phyloP scores from a whole-genome alignment of 2,888 invertebrate species.

The Papilio demoleus region DNA sequence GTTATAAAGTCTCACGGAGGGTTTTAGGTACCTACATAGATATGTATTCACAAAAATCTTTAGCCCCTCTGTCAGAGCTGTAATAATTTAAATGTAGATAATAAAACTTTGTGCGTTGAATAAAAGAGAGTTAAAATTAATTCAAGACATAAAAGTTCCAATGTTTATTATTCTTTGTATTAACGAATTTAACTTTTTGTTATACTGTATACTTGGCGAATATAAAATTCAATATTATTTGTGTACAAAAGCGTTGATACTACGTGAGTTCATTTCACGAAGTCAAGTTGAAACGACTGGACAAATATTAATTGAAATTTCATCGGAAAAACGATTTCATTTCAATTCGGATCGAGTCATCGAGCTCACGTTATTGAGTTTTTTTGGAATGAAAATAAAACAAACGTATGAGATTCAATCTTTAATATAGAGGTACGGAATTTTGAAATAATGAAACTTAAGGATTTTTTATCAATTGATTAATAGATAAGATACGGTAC shows the following conservation, averaged over 20 bases:
- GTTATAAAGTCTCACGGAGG: no score
- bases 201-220: neutral
- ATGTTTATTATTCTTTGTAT: constrained; percentile 3
- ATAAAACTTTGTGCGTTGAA: neutral
- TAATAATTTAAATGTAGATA: constrained; percentile 4
- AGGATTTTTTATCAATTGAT: no score
- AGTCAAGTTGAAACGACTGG: constrained; percentile 22
- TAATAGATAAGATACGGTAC: no score
- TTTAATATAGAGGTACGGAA: neutral
- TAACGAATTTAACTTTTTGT: neutral
- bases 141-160: neutral
- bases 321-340: constrained; percentile 27
- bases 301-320: constrained; percentile 30
- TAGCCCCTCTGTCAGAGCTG: neutral
- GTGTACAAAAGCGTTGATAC: neutral
- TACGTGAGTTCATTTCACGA: neutral
- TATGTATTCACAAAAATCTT: neutral
- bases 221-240: neutral
- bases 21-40: neutral
- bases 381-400: constrained; percentile 15
- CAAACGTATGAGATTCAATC: neutral
- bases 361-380: constrained; percentile 25
- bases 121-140: constrained; percentile 5
- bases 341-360: constrained; percentile 20
- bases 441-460: neutral